Conservation (phyloP, 2,113 vertebrate genomes). For the Drymodes brunneopygia region DNA sequence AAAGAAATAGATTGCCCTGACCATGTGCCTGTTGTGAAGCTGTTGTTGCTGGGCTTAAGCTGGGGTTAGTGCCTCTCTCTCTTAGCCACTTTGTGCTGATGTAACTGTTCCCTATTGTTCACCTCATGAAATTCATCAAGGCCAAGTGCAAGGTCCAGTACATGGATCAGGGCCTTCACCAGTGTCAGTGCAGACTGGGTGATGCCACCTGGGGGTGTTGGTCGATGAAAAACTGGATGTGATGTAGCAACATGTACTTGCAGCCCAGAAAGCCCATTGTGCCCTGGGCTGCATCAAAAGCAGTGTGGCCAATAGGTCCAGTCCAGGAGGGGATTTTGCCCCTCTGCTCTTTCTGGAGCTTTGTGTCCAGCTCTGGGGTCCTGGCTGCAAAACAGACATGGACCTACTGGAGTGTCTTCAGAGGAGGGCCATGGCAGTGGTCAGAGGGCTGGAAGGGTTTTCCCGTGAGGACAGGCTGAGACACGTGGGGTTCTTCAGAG, state of each 20-base stretch:
- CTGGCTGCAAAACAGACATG: too few relatives aligned
- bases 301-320: accelerated
- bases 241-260: accelerated
- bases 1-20: constrained; percentile 16
- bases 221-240: accelerated
- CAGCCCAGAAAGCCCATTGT: neutral
- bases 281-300: neutral
- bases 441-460: neutral
- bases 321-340: neutral
- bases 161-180: neutral
- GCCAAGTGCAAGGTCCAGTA: neutral
- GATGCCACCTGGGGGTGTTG: neutral
- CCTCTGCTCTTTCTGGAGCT: neutral
- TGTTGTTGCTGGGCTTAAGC: neutral
- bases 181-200: neutral
- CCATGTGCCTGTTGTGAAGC: neutral
- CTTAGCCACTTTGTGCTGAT: neutral
- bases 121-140: neutral
- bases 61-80: neutral
- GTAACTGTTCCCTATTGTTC: neutral
- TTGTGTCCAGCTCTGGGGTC: accelerated
- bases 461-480: neutral
- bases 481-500: neutral
- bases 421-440: neutral
- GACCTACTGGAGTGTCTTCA: neutral